These are phyloP conservation scores for Rhinophrynus dorsalis DNA, from an alignment of 2,797 vertebrate species.

Conservation along the genomic window DNA sequence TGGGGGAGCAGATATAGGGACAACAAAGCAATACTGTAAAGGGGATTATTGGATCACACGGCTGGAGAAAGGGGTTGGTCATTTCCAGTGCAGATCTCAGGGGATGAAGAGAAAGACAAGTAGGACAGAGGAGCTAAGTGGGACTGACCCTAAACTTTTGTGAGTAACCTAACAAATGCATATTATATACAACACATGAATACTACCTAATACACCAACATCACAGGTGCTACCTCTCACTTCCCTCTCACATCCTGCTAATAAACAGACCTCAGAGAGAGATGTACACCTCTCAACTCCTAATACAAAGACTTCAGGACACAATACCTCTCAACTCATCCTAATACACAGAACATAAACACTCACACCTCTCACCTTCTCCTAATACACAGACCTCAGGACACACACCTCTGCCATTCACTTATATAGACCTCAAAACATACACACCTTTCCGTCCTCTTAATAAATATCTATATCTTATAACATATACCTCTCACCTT, in stretches of 20 bases:
- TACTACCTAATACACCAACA: no score
- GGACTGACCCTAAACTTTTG: background rate
- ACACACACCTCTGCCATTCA: no score
- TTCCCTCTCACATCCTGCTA: background rate
- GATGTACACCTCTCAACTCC: no score
- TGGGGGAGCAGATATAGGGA: slow-evolving; percentile 17
- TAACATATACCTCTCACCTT: background rate
- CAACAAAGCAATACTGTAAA: slow-evolving; percentile 37
- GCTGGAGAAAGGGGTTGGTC: background rate
- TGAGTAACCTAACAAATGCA: slow-evolving; percentile 14
- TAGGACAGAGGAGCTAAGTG: background rate
- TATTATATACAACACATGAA: no score
- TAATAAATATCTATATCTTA: background rate
- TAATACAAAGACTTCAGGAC: no score
- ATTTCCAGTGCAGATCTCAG: slow-evolving; percentile 6
- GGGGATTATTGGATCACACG: slow-evolving; percentile 33
- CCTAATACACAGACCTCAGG: no score
- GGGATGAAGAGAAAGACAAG: slow-evolving; percentile 17
- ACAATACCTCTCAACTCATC: background rate
- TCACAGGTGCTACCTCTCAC: no score
- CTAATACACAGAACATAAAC: background rate
- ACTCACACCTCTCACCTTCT: no score
- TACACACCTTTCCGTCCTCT: background rate
- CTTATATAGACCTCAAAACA: background rate
- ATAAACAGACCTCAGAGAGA: no score